Conservation (phyloP, 2,797 vertebrate species). For the Sebastes umbrosus region DNA sequence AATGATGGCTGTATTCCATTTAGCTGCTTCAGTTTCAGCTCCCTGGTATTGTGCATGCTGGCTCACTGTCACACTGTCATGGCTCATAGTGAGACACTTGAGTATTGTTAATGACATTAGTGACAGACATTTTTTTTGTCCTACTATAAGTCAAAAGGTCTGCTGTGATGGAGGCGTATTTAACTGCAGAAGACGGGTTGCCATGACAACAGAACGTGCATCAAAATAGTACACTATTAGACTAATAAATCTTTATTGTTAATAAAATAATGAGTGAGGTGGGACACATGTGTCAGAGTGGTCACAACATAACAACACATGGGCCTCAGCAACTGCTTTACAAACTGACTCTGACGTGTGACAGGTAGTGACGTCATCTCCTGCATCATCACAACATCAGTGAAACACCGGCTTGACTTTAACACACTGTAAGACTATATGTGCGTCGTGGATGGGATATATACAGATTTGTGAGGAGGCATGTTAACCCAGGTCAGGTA, state of each 20-base stretch:
- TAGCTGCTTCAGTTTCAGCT: neutral
- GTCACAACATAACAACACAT: slow-evolving; percentile 56
- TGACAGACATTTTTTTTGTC: neutral
- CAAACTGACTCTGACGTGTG: slow-evolving; percentile 27
- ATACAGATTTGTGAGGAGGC: slow-evolving; percentile 63
- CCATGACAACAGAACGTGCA: slow-evolving; percentile 9
- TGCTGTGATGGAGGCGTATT: neutral
- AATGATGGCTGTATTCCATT: neutral
- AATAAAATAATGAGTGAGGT: slow-evolving; percentile 75
- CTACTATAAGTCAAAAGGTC: neutral
- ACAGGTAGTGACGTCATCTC: slow-evolving; percentile 20
- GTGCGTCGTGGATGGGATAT: slow-evolving; percentile 45
- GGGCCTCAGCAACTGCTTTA: slow-evolving; percentile 42
- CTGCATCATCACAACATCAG: slow-evolving; percentile 24
- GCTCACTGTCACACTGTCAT: neutral
- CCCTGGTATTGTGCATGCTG: neutral
- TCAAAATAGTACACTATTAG: slow-evolving; percentile 15
- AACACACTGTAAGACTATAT: slow-evolving; percentile 27
- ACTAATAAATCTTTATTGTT: slow-evolving; percentile 75
- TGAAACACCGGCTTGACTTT: slow-evolving; percentile 40
- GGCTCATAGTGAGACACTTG: neutral
- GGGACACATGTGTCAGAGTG: slow-evolving; percentile 60
- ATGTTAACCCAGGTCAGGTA: slow-evolving; percentile 17
- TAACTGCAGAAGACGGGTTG: neutral
- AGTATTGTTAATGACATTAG: neutral